A percentile compares a stretch with the other conserved stretches of the same genome.
phyloP scores from a whole-genome alignment of 92 coral and sea anemone genomes.

The Epizoanthus illoricatus region DNA sequence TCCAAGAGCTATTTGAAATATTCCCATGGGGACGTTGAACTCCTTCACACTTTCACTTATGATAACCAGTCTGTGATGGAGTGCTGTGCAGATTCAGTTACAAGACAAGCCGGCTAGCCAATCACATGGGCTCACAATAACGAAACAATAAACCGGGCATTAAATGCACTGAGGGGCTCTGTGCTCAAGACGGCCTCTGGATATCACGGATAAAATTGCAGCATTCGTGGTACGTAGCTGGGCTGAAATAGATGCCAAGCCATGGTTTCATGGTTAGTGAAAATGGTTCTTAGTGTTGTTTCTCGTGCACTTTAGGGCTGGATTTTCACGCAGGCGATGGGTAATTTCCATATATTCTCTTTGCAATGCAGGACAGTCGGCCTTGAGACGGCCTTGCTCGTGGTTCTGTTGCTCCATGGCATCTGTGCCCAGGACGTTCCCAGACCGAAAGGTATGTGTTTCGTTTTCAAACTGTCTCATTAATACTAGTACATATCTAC shows the following conservation, averaged over 20 bases:
- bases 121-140: slow-evolving; percentile 39
- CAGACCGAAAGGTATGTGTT: slow-evolving; percentile 64
- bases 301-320: neutral
- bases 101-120: slow-evolving; percentile 25
- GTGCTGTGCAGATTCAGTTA: slow-evolving; percentile 31
- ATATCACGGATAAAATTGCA: slow-evolving; percentile 78
- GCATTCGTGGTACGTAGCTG: slow-evolving; percentile 85
- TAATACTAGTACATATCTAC: slow-evolving; percentile 12
- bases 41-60: slow-evolving; percentile 1
- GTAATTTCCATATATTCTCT: slow-evolving; percentile 9
- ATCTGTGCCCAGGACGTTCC: slow-evolving; percentile 84
- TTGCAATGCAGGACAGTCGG: slow-evolving; percentile 65
- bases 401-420: slow-evolving; percentile 66
- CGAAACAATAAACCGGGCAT: slow-evolving; percentile 69
- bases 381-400: slow-evolving; percentile 63
- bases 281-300: neutral
- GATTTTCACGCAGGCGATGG: slow-evolving; percentile 2
- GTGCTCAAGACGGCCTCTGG: slow-evolving; percentile 65
- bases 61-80: slow-evolving; percentile 20
- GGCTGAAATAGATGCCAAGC: slow-evolving; percentile 88
- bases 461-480: slow-evolving; percentile 1
- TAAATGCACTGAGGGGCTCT: slow-evolving; percentile 73
- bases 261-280: slow-evolving; percentile 83
- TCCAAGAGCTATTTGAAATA: slow-evolving; percentile 16
- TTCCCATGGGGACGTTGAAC: slow-evolving; percentile 14